Base-by-base conservation (phyloP, 35 echinoderm and acorn worm species). In the Hemicentrotus pulcherrimus region DNA sequence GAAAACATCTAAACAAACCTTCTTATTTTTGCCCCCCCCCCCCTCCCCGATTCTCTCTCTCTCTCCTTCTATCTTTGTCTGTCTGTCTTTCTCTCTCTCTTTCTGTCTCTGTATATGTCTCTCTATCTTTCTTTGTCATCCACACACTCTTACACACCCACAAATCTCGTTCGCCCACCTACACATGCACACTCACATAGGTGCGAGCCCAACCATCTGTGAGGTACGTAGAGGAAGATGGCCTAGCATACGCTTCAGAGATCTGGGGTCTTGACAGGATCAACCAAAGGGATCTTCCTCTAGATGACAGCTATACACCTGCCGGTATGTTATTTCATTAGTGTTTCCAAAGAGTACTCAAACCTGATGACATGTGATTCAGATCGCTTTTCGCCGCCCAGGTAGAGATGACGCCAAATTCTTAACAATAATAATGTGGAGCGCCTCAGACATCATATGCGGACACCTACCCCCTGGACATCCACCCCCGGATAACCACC, bases 241-340 rank as follows among this genome's bases (percentile, higher is more conserved):
- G 97, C 19, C 32, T 96, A 48, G 97, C 95, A 32, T 92, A 95
- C 55, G 71, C 95, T 47, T 71, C 94, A 32, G 96, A 98, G 86
- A 98, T 96, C 5, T 98, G 97, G 97, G 97, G 97, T 19, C 95
- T 98, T 31, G 97, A 98, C 86, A 93, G 97, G 31, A 96, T 98
- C 46, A 95, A 98, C 58, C 97, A 98, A 47, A 59, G 92, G 31
- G 46, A 91, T 19, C 94, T 98, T 33, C 97, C 97, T 12, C 94
- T 98, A 6, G 97, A 98, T 78, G 96, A 96, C 19, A 87, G 88
- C 5, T 98, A 86, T 47, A 87, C 31, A 6, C 95, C 97, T 18
- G 41, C 47, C 2, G 97, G 97, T 98, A 71, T 32, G 95, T 28
- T 35, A 78, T 41, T 90, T 32, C 31, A 90, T 90, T 8, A 41